These are phyloP conservation scores for Aurelia sp. DNA, from an alignment of 30 jellyfish, hydroid and myxozoan genomes.

Conservation along the genomic window DNA sequence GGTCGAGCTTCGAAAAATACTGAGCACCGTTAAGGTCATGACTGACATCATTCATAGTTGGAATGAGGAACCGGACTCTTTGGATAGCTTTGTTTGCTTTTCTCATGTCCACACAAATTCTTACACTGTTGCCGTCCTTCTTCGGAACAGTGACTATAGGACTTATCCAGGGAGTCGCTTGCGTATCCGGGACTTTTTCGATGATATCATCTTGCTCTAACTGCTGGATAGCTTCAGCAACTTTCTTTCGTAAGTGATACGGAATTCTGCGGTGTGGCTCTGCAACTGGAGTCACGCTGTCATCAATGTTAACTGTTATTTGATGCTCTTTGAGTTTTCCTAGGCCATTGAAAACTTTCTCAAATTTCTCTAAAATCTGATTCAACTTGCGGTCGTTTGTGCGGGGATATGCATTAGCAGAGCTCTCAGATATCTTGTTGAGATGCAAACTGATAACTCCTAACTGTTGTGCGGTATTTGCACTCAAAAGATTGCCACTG, in stretches of 20 bases:
- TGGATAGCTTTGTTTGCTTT: constrained; percentile 13
- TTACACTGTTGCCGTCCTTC: constrained; percentile 12
- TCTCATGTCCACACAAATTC: constrained; percentile 51
- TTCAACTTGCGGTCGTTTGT: not conserved
- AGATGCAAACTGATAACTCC: not conserved
- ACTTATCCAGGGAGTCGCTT: constrained; percentile 22
- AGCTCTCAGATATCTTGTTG: not conserved
- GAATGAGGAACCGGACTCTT: not conserved
- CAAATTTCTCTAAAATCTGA: not conserved
- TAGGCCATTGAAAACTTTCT: constrained; percentile 18
- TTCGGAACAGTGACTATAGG: constrained; percentile 23
- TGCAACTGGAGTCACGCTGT: no score
- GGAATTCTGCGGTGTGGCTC: no score
- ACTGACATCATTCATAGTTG: no score
- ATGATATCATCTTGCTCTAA: constrained; percentile 5
- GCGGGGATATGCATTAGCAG: not conserved
- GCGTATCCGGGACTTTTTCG: constrained; percentile 12
- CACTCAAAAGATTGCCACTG: no score
- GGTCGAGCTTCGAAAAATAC: not conserved
- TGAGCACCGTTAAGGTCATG: not conserved
- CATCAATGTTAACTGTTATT: no score
- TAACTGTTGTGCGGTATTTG: constrained; percentile 6
- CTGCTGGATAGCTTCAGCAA: constrained; percentile 11
- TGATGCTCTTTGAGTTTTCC: constrained; percentile 18
- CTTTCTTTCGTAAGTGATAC: not conserved